Conservation (phyloP, 2,797 vertebrate species). For the Phataginus tricuspis region DNA sequence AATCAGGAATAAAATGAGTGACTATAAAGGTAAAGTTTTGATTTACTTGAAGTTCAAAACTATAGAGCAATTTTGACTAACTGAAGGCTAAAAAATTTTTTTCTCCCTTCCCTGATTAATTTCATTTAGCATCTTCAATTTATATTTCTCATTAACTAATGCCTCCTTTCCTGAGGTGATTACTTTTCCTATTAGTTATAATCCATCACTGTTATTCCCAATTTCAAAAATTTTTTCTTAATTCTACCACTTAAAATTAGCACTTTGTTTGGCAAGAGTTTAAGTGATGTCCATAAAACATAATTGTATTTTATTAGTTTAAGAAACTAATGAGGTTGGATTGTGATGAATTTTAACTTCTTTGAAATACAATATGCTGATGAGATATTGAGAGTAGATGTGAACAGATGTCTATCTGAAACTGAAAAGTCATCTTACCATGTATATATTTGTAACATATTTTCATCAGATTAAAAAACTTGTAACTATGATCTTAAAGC, state of each 20-base stretch:
- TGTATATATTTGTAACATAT: background rate
- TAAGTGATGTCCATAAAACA: background rate
- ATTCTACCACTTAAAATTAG: background rate
- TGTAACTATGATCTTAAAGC: background rate
- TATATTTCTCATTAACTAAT: background rate
- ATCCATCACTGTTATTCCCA: background rate
- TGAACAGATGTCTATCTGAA: background rate
- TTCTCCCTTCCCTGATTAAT: background rate
- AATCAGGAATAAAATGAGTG: background rate
- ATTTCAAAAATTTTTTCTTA: constrained; percentile 10
- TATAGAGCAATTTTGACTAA: background rate
- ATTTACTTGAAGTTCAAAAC: background rate
- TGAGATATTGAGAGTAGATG: background rate
- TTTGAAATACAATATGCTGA: background rate
- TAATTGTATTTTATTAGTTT: background rate
- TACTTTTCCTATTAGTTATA: background rate
- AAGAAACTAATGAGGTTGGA: background rate
- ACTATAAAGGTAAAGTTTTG: background rate
- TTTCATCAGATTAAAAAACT: background rate
- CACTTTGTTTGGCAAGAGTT: background rate
- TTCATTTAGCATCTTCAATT: constrained; percentile 8
- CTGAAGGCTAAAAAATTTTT: background rate
- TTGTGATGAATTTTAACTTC: background rate
- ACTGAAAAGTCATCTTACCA: constrained; percentile 11
- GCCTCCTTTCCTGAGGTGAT: background rate